Evolutionary conservation across 2,888 invertebrate species (phyloP), one percentile per base, ranked within the genome.

Genomic region (Drosophila kambysellisi): DNA sequence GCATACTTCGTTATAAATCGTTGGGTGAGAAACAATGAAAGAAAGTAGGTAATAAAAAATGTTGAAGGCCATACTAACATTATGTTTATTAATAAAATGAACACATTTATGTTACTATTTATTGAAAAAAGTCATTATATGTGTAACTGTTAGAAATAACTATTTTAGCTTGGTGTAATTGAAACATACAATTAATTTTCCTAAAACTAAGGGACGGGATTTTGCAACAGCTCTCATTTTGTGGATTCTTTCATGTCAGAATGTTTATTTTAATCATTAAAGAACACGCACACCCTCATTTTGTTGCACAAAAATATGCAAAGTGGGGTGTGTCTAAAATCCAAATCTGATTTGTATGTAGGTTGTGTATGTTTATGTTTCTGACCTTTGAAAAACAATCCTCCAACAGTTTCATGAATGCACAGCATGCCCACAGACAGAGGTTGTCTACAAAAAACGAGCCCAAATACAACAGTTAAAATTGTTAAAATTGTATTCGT

Each of bases 401-500:
- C 65, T 81, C 53, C 70, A 35, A 59, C 71, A 62, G 60, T 56
- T 71, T 65, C 73, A 76, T 68, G 66, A 75, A 62, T 43, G 59
- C 30, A 32, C 29, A 58, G 3, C 20, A 25, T 25, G 30, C 25
- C 48, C 52, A 17, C n/a, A 46, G 48, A 39, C 20, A n/a, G 48
- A 57, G 37, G 39, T 60, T 46, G n/a, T 15, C 17, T 33, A 32
- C 33, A 51, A 57, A 53, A 37, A 11, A 25, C 15, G 5, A 62
- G 59, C 15, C 53, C 53, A 57, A 48, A 43, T 46, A 60, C 64
- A 74, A 66, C 57, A 74, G 70, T 74, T 71, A 39, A 88, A 80
- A 89, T 85, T 82, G 88, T 82, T 85, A 8, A 75, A 81, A 88
- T 81, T 71, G 74, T 54, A 74, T 79, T 79, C 66, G 79, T 73